phyloP scores from a whole-genome alignment of 2,888 invertebrate genomes.

The Zhuqinia jingwanae region DNA sequence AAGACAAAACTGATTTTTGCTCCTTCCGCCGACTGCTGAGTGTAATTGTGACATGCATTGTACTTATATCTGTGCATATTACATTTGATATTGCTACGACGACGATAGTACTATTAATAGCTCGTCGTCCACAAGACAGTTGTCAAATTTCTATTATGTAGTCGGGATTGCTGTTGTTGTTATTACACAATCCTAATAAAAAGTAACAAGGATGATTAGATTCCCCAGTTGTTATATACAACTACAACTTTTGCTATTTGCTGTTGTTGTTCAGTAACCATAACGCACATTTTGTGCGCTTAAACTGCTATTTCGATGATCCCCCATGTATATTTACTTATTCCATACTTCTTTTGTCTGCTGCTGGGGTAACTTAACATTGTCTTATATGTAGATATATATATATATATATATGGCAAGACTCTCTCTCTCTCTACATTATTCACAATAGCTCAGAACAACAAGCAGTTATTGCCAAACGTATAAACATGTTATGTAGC shows the following conservation, averaged over 20 bases:
- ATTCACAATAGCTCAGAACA: no score
- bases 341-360: slow-evolving; percentile 14
- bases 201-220: slow-evolving; percentile 29
- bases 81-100: background rate
- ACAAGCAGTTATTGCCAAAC: no score
- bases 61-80: background rate
- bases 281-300: slow-evolving; percentile 3
- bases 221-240: slow-evolving; percentile 31
- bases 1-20: slow-evolving; percentile 27
- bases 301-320: slow-evolving; percentile 23
- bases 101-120: no score
- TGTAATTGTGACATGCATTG: background rate
- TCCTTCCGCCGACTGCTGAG: background rate
- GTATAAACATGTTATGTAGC: background rate
- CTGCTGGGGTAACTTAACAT: slow-evolving; percentile 52
- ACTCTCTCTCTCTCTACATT: background rate
- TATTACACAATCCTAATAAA: slow-evolving; percentile 50
- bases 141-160: slow-evolving; percentile 53
- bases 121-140: no score
- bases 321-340: slow-evolving; percentile 43
- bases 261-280: slow-evolving; percentile 11
- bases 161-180: background rate
- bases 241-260: slow-evolving; percentile 8
- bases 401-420: no score
- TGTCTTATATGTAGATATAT: no score